phyloP scores from a whole-genome alignment of 2,888 invertebrate genomes.

The Hipparchia sbordonii region DNA sequence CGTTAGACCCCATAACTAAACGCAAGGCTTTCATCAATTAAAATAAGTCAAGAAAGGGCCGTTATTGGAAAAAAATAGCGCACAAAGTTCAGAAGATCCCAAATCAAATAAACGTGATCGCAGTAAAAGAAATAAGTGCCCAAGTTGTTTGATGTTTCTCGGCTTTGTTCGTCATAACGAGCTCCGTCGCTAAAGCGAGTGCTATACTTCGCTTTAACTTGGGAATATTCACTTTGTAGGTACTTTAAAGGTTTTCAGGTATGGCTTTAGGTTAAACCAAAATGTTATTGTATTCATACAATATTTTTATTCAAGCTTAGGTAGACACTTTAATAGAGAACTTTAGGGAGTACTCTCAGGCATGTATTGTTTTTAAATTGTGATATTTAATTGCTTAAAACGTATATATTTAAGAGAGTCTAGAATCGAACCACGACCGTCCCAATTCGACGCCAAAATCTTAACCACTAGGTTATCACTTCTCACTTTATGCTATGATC shows the following conservation, averaged over 20 bases:
- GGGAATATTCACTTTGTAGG: constrained; percentile 27
- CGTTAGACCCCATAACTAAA: too few species aligned
- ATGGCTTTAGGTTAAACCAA: neutral
- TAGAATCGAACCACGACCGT: too few species aligned
- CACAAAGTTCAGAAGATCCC: constrained; percentile 35
- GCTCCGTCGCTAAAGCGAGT: constrained; percentile 58
- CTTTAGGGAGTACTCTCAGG: too few species aligned
- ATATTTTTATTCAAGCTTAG: too few species aligned
- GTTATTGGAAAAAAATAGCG: constrained; percentile 33
- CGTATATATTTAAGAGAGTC: too few species aligned
- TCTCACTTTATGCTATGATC: too few species aligned
- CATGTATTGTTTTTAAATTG: too few species aligned
- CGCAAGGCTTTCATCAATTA: neutral
- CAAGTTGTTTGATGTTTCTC: constrained; percentile 64
- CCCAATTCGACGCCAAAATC: too few species aligned
- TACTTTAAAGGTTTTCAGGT: constrained; percentile 20
- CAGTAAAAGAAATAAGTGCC: constrained; percentile 38
- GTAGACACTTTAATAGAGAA: too few species aligned
- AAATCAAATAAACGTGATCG: constrained; percentile 39
- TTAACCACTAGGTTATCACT: too few species aligned
- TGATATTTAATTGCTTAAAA: too few species aligned
- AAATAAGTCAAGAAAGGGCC: constrained; percentile 5
- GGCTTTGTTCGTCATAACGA: constrained; percentile 72
- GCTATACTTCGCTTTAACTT: constrained; percentile 51
- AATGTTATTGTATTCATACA: neutral